Evolutionary conservation across 2,113 vertebrate species (phyloP).

Genomic region (Tragelaphus buxtoni): DNA sequence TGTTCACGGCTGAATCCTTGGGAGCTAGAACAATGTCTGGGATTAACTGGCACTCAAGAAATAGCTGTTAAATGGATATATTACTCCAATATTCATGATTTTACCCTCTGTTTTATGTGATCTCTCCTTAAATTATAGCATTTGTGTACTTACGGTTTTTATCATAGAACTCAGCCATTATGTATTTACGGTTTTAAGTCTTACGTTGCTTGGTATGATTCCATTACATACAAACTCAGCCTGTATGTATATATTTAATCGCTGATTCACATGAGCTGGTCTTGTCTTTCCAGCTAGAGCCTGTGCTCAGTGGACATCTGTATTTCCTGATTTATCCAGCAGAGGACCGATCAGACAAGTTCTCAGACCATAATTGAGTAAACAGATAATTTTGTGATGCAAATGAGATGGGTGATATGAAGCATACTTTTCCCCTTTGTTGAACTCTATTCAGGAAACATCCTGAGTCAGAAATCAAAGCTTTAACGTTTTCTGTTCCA

Average conservation of each 20-base stretch:
- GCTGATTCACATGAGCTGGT: not conserved
- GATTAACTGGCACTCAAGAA: not conserved
- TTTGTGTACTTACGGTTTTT: not conserved
- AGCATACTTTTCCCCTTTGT: not conserved
- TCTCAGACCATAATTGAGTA: not conserved
- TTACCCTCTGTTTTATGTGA: not conserved
- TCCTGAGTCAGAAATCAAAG: not conserved
- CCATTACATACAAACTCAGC: not conserved
- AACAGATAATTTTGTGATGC: not conserved
- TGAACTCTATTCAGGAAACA: not conserved
- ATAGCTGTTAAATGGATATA: not conserved
- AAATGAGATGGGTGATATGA: not conserved
- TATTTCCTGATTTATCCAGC: constrained; percentile 36
- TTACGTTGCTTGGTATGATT: not conserved
- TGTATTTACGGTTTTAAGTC: not conserved
- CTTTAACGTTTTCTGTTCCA: not conserved
- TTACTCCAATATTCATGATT: not conserved
- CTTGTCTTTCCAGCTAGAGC: not conserved
- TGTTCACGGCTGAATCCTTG: not conserved
- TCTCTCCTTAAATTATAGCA: not conserved
- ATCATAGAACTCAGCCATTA: not conserved
- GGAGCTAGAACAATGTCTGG: not conserved
- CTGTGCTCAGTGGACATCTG: rapidly evolving
- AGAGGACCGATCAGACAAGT: not conserved
- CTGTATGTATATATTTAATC: not conserved